Conservation (phyloP, 1,140 invertebrate genomes). For the Danaus plexippus region DNA sequence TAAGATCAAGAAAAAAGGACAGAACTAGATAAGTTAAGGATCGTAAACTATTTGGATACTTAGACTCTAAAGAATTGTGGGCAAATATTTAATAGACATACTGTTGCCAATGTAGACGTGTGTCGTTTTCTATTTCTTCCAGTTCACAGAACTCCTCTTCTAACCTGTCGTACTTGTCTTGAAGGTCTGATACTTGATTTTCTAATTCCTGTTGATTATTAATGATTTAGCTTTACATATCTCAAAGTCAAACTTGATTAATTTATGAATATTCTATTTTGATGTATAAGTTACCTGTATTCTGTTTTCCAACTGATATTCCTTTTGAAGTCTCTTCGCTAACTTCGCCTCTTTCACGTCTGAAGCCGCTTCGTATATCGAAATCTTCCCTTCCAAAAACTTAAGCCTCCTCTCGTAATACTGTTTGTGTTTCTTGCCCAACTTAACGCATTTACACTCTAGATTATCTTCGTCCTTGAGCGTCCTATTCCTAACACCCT, state of each 20-base stretch:
- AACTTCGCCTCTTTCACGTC: slow-evolving; percentile 73
- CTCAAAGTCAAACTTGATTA: too few species aligned
- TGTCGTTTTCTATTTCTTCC: slow-evolving; percentile 80
- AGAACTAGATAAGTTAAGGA: too few species aligned
- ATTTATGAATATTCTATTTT: too few species aligned
- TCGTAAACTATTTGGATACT: too few species aligned
- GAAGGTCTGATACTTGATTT: slow-evolving; percentile 69
- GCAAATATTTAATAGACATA: slow-evolving; percentile 37
- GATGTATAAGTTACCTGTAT: slow-evolving; percentile 45
- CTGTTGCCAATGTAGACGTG: slow-evolving; percentile 76
- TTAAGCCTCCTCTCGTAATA: slow-evolving; percentile 74
- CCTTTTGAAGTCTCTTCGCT: slow-evolving; percentile 73
- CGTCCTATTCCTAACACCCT: slow-evolving; percentile 67
- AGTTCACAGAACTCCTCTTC: slow-evolving; percentile 79
- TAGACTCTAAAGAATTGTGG: too few species aligned
- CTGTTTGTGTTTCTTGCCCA: slow-evolving; percentile 71
- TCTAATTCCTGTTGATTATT: slow-evolving; percentile 68
- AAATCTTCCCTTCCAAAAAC: slow-evolving; percentile 73
- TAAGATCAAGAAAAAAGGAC: too few species aligned
- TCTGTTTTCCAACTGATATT: slow-evolving; percentile 71
- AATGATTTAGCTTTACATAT: too few species aligned
- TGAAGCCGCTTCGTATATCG: slow-evolving; percentile 74
- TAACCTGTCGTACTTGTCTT: slow-evolving; percentile 73
- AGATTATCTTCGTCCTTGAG: slow-evolving; percentile 56
- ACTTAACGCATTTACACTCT: slow-evolving; percentile 63